These are phyloP conservation scores for Zaprionus davidi DNA, from an alignment of 1,140 invertebrate genomes.

Conservation along the genomic window DNA sequence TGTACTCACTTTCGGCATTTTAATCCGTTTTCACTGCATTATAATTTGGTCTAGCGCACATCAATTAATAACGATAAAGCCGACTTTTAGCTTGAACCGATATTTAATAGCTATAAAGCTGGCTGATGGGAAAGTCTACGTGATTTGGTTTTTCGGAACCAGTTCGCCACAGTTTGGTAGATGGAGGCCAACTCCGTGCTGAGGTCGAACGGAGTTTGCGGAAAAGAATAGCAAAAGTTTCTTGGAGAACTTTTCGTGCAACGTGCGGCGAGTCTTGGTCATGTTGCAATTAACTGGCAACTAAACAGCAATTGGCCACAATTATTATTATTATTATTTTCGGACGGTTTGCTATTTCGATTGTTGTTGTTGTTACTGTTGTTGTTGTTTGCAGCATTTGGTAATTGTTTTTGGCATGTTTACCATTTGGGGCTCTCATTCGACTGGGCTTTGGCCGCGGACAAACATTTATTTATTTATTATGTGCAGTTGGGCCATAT, in stretches of 20 bases:
- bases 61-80: conserved; percentile 1
- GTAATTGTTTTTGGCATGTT: conserved; percentile 82
- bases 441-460: conserved; percentile 33
- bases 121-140: neutral
- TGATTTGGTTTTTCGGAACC: neutral
- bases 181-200: conserved; percentile 4
- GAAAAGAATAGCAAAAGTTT: conserved; percentile 35
- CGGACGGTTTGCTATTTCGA: conserved; percentile 52
- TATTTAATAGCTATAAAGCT: conserved; percentile 5
- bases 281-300: conserved; percentile 81
- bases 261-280: conserved; percentile 49
- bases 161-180: neutral
- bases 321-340: conserved; percentile 80
- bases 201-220: conserved; percentile 5
- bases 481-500: conserved; percentile 62
- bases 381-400: conserved; percentile 51
- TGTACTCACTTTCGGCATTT: neutral
- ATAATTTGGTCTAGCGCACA: neutral
- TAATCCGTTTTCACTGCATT: neutral
- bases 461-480: conserved; percentile 45
- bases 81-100: neutral
- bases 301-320: conserved; percentile 81
- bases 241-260: conserved; percentile 27
- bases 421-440: conserved; percentile 40
- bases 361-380: conserved; percentile 13